phyloP scores from a whole-genome alignment of 1,140 invertebrate genomes.

The Colletes latitarsis region DNA sequence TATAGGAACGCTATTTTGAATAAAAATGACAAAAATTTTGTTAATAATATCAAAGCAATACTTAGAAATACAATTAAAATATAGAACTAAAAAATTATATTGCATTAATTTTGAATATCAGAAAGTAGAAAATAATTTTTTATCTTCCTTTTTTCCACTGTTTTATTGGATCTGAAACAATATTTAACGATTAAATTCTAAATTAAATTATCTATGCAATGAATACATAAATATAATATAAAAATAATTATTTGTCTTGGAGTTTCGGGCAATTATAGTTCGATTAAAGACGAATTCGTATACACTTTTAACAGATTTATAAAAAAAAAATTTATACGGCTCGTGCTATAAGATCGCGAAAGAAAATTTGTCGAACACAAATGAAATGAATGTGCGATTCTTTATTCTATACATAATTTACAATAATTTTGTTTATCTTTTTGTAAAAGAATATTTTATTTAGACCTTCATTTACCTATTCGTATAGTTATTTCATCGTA shows the following conservation, averaged over 20 bases:
- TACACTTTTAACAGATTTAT: too few relatives aligned
- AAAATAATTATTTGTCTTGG: not conserved
- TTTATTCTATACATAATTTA: slow-evolving; percentile 7
- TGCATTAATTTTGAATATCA: too few relatives aligned
- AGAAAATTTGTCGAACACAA: not conserved
- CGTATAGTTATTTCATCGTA: not conserved
- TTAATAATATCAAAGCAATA: too few relatives aligned
- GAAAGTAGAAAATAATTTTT: too few relatives aligned
- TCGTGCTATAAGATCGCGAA: too few relatives aligned
- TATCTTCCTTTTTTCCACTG: not conserved
- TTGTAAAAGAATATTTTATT: slow-evolving; percentile 40
- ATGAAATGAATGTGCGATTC: not conserved
- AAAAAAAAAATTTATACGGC: not conserved
- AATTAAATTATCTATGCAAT: too few relatives aligned
- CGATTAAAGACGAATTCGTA: too few relatives aligned
- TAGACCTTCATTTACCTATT: slow-evolving; percentile 11
- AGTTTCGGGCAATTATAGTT: not conserved
- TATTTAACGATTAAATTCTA: not conserved
- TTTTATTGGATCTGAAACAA: not conserved
- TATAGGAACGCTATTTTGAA: too few relatives aligned
- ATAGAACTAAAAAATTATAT: not conserved
- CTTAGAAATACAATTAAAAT: not conserved
- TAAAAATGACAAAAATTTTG: too few relatives aligned
- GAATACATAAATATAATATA: not conserved
- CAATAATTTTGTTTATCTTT: slow-evolving; percentile 1